Evolutionary conservation across 2,797 vertebrate genomes (phyloP), one percentile per base, ranked within the genome.

Genomic region (Myotis pilosus): DNA sequence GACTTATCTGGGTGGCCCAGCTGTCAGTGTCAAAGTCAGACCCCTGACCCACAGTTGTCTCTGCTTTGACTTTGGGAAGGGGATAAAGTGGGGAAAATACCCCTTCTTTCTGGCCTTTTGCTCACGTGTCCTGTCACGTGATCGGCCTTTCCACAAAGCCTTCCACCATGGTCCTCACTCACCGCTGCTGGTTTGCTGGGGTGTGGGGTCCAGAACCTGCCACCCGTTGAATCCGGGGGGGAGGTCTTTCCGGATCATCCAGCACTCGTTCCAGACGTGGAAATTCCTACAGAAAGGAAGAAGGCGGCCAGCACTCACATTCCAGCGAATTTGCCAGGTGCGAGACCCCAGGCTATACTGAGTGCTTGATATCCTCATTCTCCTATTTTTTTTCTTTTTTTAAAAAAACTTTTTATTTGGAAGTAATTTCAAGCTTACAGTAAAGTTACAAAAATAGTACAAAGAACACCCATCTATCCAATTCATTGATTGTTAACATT

Each of bases 161-260:
- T 47, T 17, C 47, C 49, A 25, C 3, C 0, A 5, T 8, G 3
- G 74, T 30, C 5, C 0, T 44, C 17, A 96, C 79, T 89, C 95
- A 99, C 99, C 99, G 9, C 96, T 95, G 87, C 99, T 99, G 91
- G 23, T 96, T 95, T 99, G 99, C 96, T 99, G 99, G 0, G 99
- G 99, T 1, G 99, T 99, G 0, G 99, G 98, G 94, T 99, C 99
- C 94, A 99, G 49, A 85, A 98, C 98, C 90, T 99, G 99, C 99
- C 99, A 99, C 19, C 99, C 99, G 0, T 98, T 98, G 93, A 98
- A 99, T 0, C 97, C 41, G 0, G 87, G 8, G 1, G 97, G 95
- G 84, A 99, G 97, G 64, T 99, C 99, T 3, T 98, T 98, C n/a
- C 99, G 98, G 93, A 51, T 94, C 98, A 99, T 99, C 99, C 98